Conservation (phyloP, 2,797 vertebrate genomes). For the Melanotaenia parkinsoni region DNA sequence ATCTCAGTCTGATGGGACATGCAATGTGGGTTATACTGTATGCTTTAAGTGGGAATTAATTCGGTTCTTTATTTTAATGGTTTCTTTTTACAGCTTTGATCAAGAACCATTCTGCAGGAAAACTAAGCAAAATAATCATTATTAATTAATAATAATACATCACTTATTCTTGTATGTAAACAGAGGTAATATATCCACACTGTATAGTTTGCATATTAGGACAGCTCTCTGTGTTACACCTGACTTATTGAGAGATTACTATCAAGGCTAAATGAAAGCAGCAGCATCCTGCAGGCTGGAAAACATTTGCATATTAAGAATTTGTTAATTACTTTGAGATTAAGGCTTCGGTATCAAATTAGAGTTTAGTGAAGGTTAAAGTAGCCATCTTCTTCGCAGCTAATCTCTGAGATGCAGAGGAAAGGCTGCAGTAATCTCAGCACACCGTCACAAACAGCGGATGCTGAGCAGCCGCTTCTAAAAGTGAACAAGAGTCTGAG, state of each 20-base stretch:
- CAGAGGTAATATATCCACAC: neutral
- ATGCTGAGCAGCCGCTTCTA: slow-evolving; percentile 25
- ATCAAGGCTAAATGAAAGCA: slow-evolving; percentile 27
- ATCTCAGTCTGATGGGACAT: slow-evolving; percentile 11
- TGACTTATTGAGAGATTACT: slow-evolving; percentile 13
- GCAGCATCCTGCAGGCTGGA: slow-evolving; percentile 29
- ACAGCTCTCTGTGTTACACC: slow-evolving; percentile 10
- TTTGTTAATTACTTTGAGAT: slow-evolving; percentile 70
- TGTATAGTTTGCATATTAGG: neutral
- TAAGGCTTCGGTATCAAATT: slow-evolving; percentile 58
- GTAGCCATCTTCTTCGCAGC: slow-evolving; percentile 41
- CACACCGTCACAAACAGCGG: slow-evolving; percentile 17
- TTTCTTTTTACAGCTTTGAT: neutral
- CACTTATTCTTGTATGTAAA: neutral
- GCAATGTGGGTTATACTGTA: neutral
- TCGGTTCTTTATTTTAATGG: neutral
- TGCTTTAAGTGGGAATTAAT: neutral
- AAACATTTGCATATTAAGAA: slow-evolving; percentile 51
- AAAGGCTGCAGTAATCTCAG: slow-evolving; percentile 49
- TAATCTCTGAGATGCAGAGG: slow-evolving; percentile 57
- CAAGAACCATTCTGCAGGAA: neutral
- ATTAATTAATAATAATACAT: neutral
- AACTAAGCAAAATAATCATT: neutral
- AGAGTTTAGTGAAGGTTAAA: slow-evolving; percentile 52
- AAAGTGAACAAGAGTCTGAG: slow-evolving; percentile 13